Conservation (phyloP, 2,888 invertebrate species). For the Tetranychus truncatus region DNA sequence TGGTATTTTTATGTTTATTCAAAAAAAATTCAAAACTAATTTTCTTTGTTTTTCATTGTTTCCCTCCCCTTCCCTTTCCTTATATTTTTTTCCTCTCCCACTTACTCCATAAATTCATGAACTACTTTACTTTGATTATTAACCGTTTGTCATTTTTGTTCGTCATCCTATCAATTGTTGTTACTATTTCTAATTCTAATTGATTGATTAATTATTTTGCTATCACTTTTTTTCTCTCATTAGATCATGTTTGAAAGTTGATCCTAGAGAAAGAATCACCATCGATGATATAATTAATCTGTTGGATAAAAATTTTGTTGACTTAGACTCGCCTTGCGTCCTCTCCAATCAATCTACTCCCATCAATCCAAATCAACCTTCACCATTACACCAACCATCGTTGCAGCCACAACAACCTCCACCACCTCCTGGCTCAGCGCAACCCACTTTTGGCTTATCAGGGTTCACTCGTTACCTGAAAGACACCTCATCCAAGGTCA, state of each 20-base stretch:
- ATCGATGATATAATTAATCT: conserved; percentile 15
- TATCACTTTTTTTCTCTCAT: conserved; percentile 25
- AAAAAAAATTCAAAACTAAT: conserved; percentile 15
- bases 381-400: neutral
- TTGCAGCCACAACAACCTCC: conserved; percentile 1
- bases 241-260: conserved; percentile 17
- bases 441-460: conserved; percentile 16
- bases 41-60: neutral
- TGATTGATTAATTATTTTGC: neutral
- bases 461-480: conserved; percentile 40
- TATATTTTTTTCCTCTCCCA: neutral
- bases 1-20: no score
- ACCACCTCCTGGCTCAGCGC: conserved; percentile 15
- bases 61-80: neutral
- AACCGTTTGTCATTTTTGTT: neutral
- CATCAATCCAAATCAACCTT: neutral
- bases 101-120: no score
- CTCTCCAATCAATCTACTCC: conserved; percentile 12
- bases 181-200: neutral
- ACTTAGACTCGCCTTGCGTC: conserved; percentile 20
- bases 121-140: no score
- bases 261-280: conserved; percentile 19
- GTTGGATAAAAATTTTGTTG: conserved; percentile 20
- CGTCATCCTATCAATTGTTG: neutral
- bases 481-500: conserved; percentile 86